phyloP scores from a whole-genome alignment of 2,888 invertebrate genomes.

The Nomada ruficornis region DNA sequence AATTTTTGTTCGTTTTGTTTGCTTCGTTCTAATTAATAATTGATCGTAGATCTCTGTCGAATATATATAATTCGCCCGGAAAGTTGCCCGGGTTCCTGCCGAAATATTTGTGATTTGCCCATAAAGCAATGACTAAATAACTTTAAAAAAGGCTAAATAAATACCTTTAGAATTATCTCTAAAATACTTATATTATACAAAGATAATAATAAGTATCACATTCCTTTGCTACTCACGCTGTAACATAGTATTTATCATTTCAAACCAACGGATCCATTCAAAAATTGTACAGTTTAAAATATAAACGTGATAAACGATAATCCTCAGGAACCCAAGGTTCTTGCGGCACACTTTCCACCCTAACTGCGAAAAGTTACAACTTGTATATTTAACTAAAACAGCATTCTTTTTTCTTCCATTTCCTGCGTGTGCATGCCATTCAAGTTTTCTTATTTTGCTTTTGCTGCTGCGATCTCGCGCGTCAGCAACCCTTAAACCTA shows the following conservation, averaged over 20 bases:
- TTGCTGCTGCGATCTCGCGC: slow-evolving; percentile 42
- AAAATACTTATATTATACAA: neutral
- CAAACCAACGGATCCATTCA: neutral
- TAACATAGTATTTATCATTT: neutral
- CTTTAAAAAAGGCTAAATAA: neutral
- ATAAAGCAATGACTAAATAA: neutral
- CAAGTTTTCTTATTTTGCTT: neutral
- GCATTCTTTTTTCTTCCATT: slow-evolving; percentile 14
- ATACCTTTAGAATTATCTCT: neutral
- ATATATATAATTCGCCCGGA: slow-evolving; percentile 64
- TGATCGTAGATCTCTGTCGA: slow-evolving; percentile 77
- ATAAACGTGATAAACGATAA: neutral
- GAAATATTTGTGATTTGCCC: neutral
- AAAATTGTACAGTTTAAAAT: neutral
- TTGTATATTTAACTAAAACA: slow-evolving; percentile 56
- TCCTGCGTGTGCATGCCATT: slow-evolving; percentile 20
- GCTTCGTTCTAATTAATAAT: slow-evolving; percentile 75
- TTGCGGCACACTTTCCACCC: slow-evolving; percentile 52
- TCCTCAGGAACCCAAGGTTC: slow-evolving; percentile 52
- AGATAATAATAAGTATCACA: slow-evolving; percentile 27
- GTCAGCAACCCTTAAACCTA: slow-evolving; percentile 60
- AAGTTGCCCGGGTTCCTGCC: slow-evolving; percentile 49
- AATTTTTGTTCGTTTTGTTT: slow-evolving; percentile 41
- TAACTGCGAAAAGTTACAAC: slow-evolving; percentile 60
- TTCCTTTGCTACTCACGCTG: slow-evolving; percentile 3